phyloP scores from a whole-genome alignment of 2,797 vertebrate species.

The Glossophaga mutica region DNA sequence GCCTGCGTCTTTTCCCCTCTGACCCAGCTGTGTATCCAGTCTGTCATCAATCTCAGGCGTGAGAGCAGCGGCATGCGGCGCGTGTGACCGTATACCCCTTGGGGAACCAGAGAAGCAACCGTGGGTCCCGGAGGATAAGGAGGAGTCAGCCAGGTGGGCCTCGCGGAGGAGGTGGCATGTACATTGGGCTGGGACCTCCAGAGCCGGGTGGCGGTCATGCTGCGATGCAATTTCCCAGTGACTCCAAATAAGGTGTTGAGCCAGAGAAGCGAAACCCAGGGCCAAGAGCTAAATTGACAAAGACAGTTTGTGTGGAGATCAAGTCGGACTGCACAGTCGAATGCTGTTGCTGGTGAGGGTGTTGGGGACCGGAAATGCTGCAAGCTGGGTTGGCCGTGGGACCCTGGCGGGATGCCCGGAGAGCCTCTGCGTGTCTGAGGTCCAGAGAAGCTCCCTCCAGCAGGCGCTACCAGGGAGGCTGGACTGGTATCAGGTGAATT shows the following conservation, averaged over 20 bases:
- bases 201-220: too few relatives aligned
- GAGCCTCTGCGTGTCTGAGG: fast-evolving
- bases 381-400: fast-evolving
- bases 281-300: neutral
- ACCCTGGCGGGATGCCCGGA: too few relatives aligned
- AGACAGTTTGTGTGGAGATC: neutral
- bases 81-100: too few relatives aligned
- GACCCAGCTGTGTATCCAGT: neutral
- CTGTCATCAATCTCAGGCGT: neutral
- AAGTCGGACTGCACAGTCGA: neutral
- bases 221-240: neutral
- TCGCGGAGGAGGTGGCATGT: fast-evolving
- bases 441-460: neutral
- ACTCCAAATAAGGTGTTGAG: neutral
- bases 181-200: fast-evolving
- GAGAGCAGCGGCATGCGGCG: neutral
- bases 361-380: neutral
- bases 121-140: neutral
- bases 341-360: neutral
- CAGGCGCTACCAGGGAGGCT: too few relatives aligned
- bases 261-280: neutral
- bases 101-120: neutral
- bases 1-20: neutral
- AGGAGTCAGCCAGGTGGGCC: neutral
- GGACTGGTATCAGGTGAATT: neutral